Evolutionary conservation across 2,797 vertebrate species (phyloP).

Genomic region (Mallotus villosus): DNA sequence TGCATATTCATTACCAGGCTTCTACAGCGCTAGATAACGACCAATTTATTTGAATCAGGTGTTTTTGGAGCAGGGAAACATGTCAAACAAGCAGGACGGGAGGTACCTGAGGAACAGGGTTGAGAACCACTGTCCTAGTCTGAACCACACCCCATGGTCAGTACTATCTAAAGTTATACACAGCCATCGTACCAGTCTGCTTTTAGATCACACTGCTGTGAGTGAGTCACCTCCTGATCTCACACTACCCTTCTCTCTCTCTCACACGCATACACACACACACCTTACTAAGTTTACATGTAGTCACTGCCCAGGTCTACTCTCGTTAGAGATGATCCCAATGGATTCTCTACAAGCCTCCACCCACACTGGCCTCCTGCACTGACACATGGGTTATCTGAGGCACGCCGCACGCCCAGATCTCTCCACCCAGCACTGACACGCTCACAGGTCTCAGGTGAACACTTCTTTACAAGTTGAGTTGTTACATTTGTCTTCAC

Average conservation of each 20-base stretch:
- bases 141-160: background rate
- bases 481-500: too few species aligned
- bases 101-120: too few species aligned
- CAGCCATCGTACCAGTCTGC: conserved; percentile 43
- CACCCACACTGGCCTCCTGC: background rate
- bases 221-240: conserved; percentile 11
- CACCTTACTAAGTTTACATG: conserved; percentile 2
- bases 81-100: too few species aligned
- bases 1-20: too few species aligned
- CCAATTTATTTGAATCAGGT: too few species aligned
- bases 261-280: conserved; percentile 18
- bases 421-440: too few species aligned
- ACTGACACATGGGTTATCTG: background rate
- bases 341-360: background rate
- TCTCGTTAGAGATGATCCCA: background rate
- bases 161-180: conserved; percentile 42
- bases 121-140: too few species aligned
- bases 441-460: too few species aligned
- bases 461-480: too few species aligned
- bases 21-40: too few species aligned
- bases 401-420: too few species aligned
- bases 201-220: conserved; percentile 26
- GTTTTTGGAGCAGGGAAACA: too few species aligned
- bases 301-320: background rate
- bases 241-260: conserved; percentile 3